A percentile compares a stretch with the other conserved stretches of the same genome.
Conservation (phyloP, 2,797 vertebrate genomes). For the Aldrovandia affinis region DNA sequence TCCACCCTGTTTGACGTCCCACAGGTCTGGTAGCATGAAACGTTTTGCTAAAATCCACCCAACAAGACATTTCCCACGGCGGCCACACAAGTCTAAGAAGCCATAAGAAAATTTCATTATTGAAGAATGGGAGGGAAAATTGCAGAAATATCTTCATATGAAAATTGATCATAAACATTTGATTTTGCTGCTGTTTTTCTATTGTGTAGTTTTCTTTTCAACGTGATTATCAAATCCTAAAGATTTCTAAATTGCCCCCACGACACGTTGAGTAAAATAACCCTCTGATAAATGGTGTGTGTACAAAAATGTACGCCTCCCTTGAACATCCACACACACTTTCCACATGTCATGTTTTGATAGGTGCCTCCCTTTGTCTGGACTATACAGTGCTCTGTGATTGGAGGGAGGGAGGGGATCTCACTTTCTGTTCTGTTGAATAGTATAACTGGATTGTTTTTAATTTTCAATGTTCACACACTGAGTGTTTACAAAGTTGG, state of each 20-base stretch:
- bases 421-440: constrained; percentile 4
- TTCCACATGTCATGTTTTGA: constrained; percentile 41
- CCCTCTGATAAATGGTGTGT: constrained; percentile 40
- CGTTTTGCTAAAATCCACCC: not conserved
- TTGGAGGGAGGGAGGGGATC: constrained; percentile 19
- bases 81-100: constrained; percentile 56
- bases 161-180: constrained; percentile 36
- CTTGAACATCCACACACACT: constrained; percentile 24
- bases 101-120: constrained; percentile 60
- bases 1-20: constrained; percentile 72
- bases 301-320: constrained; percentile 25
- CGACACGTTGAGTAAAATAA: not conserved
- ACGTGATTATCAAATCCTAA: constrained; percentile 26
- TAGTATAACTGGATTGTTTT: constrained; percentile 8
- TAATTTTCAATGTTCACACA: constrained; percentile 18
- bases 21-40: constrained; percentile 71
- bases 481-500: constrained; percentile 17
- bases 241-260: not conserved
- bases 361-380: constrained; percentile 49
- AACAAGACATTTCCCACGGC: constrained; percentile 46
- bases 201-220: not conserved
- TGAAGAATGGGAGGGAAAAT: not conserved
- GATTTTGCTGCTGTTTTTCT: constrained; percentile 18
- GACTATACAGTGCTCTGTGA: constrained; percentile 38
- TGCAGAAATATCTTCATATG: constrained; percentile 56